Conservation (phyloP, 35 echinoderm and acorn worm species). For the Ophioderma brevispina region DNA sequence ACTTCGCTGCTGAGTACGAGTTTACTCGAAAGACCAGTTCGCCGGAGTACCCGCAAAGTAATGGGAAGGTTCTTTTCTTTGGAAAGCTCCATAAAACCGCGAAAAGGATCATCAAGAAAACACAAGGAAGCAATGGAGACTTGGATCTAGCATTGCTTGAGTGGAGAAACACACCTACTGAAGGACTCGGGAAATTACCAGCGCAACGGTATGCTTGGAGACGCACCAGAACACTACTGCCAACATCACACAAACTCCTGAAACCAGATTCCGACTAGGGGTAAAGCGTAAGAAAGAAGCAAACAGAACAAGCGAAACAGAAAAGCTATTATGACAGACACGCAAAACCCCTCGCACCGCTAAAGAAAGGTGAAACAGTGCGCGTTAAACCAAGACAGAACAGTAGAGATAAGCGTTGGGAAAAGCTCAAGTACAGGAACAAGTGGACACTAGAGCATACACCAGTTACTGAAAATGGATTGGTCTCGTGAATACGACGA, state of each 20-base stretch:
- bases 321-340: slow-evolving; percentile 17
- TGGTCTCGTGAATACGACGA: not conserved
- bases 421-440: slow-evolving; percentile 42
- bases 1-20: slow-evolving; percentile 59
- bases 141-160: slow-evolving; percentile 44
- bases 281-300: not conserved
- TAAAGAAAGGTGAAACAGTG: slow-evolving; percentile 3
- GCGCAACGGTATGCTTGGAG: slow-evolving; percentile 54
- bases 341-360: not conserved
- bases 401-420: slow-evolving; percentile 27
- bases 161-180: slow-evolving; percentile 74
- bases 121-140: slow-evolving; percentile 29
- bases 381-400: slow-evolving; percentile 9
- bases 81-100: slow-evolving; percentile 39
- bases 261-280: slow-evolving; percentile 37
- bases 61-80: slow-evolving; percentile 70
- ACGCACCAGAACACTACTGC: slow-evolving; percentile 49
- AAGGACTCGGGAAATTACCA: slow-evolving; percentile 38
- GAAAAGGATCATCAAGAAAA: slow-evolving; percentile 53
- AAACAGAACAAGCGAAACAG: slow-evolving; percentile 1
- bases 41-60: slow-evolving; percentile 59
- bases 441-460: slow-evolving; percentile 34
- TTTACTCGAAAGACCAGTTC: slow-evolving; percentile 44
- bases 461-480: not conserved
- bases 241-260: slow-evolving; percentile 36